phyloP scores from a whole-genome alignment of 2,888 invertebrate genomes.

The Exephanes ischioxanthus region DNA sequence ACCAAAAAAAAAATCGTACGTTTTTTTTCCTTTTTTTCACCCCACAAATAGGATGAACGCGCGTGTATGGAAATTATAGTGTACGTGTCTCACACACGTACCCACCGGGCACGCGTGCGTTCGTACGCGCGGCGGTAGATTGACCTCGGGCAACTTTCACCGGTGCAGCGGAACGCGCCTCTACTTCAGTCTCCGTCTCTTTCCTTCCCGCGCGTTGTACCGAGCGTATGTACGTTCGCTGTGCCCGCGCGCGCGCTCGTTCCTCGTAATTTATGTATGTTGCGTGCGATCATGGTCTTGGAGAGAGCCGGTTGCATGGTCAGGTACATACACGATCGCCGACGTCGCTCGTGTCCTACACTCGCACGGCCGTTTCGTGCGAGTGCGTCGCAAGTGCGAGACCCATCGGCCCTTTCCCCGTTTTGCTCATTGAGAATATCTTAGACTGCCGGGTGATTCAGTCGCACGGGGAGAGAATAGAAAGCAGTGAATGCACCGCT shows the following conservation, averaged over 20 bases:
- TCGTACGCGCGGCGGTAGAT: slow-evolving; percentile 65
- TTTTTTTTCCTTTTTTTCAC: not conserved
- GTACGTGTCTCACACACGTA: slow-evolving; percentile 9
- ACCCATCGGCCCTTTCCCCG: not conserved
- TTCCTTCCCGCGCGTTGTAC: slow-evolving; percentile 21
- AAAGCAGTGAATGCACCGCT: not conserved
- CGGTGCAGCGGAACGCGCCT: slow-evolving; percentile 71
- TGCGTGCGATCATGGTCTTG: slow-evolving; percentile 80
- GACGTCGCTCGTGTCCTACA: slow-evolving; percentile 51
- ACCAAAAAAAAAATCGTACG: not conserved
- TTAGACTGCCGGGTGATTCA: not conserved
- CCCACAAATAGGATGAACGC: not conserved
- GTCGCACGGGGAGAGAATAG: not conserved
- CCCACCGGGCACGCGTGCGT: not conserved
- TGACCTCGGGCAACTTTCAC: slow-evolving; percentile 83
- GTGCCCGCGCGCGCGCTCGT: slow-evolving; percentile 69
- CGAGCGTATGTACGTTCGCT: slow-evolving; percentile 50
- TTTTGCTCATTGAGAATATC: not conserved
- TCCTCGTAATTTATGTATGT: slow-evolving; percentile 80
- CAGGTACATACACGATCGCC: slow-evolving; percentile 78
- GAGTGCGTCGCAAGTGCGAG: slow-evolving; percentile 60
- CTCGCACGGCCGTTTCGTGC: slow-evolving; percentile 49
- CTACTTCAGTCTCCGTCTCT: slow-evolving; percentile 16
- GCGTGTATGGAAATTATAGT: slow-evolving; percentile 18
- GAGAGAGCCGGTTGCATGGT: slow-evolving; percentile 76